Evolutionary conservation across 1,140 invertebrate species (phyloP).

Genomic region (Belonocnema kinseyi): DNA sequence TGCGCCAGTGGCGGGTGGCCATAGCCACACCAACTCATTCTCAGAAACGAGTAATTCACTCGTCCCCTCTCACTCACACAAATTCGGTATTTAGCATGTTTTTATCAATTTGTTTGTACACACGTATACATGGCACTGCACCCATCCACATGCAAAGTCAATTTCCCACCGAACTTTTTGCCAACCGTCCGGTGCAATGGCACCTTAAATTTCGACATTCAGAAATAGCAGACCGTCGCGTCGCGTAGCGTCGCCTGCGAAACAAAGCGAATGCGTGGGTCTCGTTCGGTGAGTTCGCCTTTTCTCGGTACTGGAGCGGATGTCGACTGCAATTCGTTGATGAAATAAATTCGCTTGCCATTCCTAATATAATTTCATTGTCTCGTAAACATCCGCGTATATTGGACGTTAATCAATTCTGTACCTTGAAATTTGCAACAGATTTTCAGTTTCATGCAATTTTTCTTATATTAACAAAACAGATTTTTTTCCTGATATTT

Average conservation of each 20-base stretch:
- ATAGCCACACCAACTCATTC: conserved; percentile 12
- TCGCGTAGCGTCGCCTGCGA: conserved; percentile 24
- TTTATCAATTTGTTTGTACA: not conserved
- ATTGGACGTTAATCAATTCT: not conserved
- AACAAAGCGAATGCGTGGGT: conserved; percentile 30
- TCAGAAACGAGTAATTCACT: conserved; percentile 30
- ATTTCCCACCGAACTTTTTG: conserved; percentile 21
- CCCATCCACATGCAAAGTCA: conserved; percentile 36
- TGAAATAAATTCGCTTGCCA: conserved; percentile 24
- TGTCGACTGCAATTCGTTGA: conserved; percentile 29
- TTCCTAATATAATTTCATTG: not conserved
- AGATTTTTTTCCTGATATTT: no score
- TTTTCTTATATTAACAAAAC: no score
- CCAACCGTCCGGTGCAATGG: conserved; percentile 52
- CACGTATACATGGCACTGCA: not conserved
- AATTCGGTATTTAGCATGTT: not conserved
- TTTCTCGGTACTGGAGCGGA: conserved; percentile 26
- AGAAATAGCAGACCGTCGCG: conserved; percentile 50
- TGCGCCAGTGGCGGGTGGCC: conserved; percentile 41
- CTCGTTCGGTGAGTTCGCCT: not conserved
- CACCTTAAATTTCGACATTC: conserved; percentile 50
- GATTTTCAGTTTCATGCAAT: no score
- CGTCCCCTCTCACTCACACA: not conserved
- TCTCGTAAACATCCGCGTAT: conserved; percentile 7
- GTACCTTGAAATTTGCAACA: not conserved